Conservation (phyloP, 2,888 invertebrate species). For the Drosophila flavopinicola region DNA sequence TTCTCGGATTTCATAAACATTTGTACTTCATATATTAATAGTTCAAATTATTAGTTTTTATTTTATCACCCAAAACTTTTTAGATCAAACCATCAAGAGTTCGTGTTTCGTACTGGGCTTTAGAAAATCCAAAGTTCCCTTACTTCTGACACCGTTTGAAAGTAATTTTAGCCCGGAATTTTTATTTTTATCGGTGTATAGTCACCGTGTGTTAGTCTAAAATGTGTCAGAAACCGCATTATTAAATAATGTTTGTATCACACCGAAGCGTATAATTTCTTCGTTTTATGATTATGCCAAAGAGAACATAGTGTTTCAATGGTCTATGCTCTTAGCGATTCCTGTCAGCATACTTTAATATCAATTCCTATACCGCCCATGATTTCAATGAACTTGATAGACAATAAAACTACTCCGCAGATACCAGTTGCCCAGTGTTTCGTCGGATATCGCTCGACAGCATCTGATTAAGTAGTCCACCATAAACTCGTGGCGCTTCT, state of each 20-base stretch:
- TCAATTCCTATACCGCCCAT: slow-evolving; percentile 13
- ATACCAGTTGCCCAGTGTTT: slow-evolving; percentile 1
- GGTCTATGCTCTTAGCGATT: background rate
- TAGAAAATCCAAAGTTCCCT: too few relatives aligned
- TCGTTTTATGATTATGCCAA: background rate
- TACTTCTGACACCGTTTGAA: too few relatives aligned
- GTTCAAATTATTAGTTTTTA: too few relatives aligned
- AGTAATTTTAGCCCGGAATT: too few relatives aligned
- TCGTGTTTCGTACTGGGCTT: too few relatives aligned
- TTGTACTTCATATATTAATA: too few relatives aligned
- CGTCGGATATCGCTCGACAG: background rate
- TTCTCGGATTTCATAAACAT: too few relatives aligned
- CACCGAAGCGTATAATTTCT: background rate
- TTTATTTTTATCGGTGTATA: too few relatives aligned
- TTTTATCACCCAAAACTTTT: too few relatives aligned
- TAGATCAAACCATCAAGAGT: too few relatives aligned
- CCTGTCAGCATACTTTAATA: slow-evolving; percentile 3
- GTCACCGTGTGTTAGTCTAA: too few relatives aligned
- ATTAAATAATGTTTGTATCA: background rate
- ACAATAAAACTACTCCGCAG: slow-evolving; percentile 16
- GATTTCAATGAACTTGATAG: slow-evolving; percentile 26
- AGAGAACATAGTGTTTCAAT: background rate
- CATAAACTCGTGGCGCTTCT: slow-evolving; percentile 5
- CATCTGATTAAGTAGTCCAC: slow-evolving; percentile 45
- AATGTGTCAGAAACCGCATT: too few relatives aligned